Conservation (phyloP, 2,113 vertebrate genomes). For the Ageneiosus marmoratus region DNA sequence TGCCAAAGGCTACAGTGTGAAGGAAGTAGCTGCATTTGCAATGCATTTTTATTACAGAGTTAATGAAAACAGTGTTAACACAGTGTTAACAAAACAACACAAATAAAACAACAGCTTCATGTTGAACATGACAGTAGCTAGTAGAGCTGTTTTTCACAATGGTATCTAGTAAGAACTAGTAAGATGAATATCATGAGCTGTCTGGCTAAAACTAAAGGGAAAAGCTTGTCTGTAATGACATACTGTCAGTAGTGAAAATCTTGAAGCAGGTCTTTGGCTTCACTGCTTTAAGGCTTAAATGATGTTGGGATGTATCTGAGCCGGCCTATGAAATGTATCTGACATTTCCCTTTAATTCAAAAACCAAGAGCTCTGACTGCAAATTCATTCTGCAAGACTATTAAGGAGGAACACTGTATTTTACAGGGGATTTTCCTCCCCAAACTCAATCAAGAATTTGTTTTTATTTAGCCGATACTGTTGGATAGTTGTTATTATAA, state of each 20-base stretch:
- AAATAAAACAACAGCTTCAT: too few species aligned
- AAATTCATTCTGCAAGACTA: not conserved
- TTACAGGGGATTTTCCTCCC: not conserved
- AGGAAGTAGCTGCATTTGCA: too few species aligned
- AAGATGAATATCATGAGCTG: not conserved
- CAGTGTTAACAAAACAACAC: not conserved
- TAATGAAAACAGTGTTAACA: not conserved
- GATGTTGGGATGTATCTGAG: not conserved
- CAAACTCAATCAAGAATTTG: not conserved
- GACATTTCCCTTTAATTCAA: not conserved
- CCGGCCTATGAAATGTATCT: not conserved
- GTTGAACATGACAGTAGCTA: not conserved
- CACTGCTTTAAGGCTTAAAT: not conserved
- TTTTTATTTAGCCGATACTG: not conserved
- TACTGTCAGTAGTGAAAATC: not conserved
- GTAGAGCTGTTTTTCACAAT: not conserved
- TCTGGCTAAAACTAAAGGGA: not conserved
- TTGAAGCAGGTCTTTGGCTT: not conserved
- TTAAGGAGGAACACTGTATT: not conserved
- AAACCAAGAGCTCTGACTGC: not conserved
- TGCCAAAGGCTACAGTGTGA: too few species aligned
- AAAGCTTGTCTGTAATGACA: not conserved
- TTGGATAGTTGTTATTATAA: not conserved
- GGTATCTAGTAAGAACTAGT: not conserved
- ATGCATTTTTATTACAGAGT: not conserved